Evolutionary conservation across 2,888 invertebrate species (phyloP), one percentile per base, ranked within the genome.

Genomic region (Hydropsyche betteni): DNA sequence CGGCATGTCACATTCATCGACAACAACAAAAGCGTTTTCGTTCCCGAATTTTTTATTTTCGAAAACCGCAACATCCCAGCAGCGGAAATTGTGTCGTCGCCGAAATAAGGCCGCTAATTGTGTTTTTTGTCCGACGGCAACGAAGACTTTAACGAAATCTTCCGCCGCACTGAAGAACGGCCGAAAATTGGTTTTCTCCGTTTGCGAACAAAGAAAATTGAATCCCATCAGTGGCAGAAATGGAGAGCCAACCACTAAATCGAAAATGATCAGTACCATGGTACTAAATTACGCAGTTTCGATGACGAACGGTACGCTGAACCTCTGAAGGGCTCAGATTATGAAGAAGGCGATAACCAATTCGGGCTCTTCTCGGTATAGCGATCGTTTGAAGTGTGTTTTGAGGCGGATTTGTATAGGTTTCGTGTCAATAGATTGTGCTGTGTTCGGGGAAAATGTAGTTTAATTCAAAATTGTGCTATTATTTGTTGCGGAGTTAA

Each of bases 161-260:
- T 16, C 24, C 24, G 24, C 53, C n/a, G 53, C 24, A 2, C 24
- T 24, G 24, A 24, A n/a, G 24, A 16, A 58, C 58, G 16, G 58
- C 24, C 6, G 44, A 58, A 58, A 58, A 58, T 58, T 58, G 58
- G 58, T 58, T 58, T 58, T 58, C 58, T 58, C 58, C 58, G 58
- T 58, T 58, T 58, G 58, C 24, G 58, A 58, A 58, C 58, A 58
- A 58, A 58, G 58, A 58, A 58, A 58, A 58, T 58, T 58, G 58
- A 58, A 58, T 58, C 58, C 58, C 58, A 58, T 58, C 58, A 58
- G 24, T 8, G 16, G 24, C 58, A 58, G 58, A 58, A 2, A 58
- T 58, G 58, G 58, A 58, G 24, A 24, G 24, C 16, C 14, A 24
- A 58, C 58, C 58, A 16, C 24, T 58, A 58, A 58, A 24, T 58